Conservation (phyloP, 1,140 invertebrate species). For the Drosophila yakuba region DNA sequence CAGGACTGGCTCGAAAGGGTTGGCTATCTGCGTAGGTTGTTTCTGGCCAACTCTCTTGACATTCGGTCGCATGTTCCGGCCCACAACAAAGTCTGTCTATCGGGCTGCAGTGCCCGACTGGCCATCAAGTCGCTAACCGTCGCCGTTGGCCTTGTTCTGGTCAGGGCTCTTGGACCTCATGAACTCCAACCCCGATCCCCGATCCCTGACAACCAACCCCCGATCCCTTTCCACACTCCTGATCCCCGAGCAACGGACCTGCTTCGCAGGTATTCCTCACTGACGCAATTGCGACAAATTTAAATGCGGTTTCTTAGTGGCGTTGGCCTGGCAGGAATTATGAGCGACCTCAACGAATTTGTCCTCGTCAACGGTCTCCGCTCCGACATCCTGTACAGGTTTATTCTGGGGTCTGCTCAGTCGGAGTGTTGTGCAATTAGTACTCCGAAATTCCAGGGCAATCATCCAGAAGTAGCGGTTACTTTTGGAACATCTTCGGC, state of each 20-base stretch:
- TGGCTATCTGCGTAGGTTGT: constrained; percentile 45
- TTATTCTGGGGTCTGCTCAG: constrained; percentile 9
- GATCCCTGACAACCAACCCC: background rate
- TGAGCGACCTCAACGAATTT: constrained; percentile 45
- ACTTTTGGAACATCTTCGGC: too few relatives aligned
- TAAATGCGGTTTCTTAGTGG: constrained; percentile 74
- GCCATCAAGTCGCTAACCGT: constrained; percentile 76
- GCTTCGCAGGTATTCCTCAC: constrained; percentile 65
- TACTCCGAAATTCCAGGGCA: constrained; percentile 6
- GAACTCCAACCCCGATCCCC: background rate
- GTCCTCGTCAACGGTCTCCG: constrained; percentile 49
- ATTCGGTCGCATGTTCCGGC: constrained; percentile 63
- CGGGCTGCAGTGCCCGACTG: constrained; percentile 40
- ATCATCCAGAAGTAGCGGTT: background rate
- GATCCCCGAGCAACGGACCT: constrained; percentile 5
- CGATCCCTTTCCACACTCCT: too few relatives aligned
- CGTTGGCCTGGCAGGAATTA: constrained; percentile 28
- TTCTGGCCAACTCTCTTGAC: constrained; percentile 74
- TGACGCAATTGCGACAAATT: constrained; percentile 83
- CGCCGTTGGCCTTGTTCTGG: constrained; percentile 34
- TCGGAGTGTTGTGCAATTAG: constrained; percentile 19
- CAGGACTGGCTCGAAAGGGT: constrained; percentile 24
- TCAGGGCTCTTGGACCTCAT: constrained; percentile 24
- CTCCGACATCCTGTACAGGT: constrained; percentile 30
- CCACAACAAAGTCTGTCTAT: constrained; percentile 55